These are phyloP conservation scores for Distichodus sexfasciatus DNA, from an alignment of 2,797 vertebrate genomes.

Conservation along the genomic window DNA sequence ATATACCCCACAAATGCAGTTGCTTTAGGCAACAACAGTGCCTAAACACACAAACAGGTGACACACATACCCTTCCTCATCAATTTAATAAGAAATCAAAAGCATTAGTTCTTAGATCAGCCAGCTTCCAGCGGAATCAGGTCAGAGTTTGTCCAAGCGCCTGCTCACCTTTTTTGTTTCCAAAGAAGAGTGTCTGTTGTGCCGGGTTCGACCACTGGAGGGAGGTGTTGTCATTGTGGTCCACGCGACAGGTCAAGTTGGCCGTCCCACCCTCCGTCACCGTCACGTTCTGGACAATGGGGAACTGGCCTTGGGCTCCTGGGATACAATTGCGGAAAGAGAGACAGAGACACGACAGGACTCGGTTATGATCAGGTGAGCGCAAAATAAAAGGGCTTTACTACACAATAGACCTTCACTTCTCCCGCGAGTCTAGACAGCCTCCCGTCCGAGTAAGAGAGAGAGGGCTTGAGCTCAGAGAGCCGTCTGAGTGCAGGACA, in stretches of 20 bases:
- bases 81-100: background rate
- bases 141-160: slow-evolving; percentile 7
- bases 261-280: slow-evolving; percentile 91
- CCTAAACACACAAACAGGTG: background rate
- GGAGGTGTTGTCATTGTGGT: slow-evolving; percentile 99
- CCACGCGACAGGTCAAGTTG: slow-evolving; percentile 97
- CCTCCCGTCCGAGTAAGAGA: background rate
- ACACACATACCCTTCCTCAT: background rate
- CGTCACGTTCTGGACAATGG: slow-evolving; percentile 94
- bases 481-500: too few relatives aligned
- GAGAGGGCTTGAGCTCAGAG: background rate
- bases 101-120: background rate
- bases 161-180: slow-evolving; percentile 96
- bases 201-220: slow-evolving; percentile 99
- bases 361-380: slow-evolving; percentile 14
- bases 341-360: background rate
- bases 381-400: background rate
- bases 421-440: background rate
- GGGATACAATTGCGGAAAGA: slow-evolving; percentile 29
- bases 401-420: background rate
- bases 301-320: slow-evolving; percentile 91
- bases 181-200: slow-evolving; percentile 98
- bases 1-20: background rate
- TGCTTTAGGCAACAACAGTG: background rate
- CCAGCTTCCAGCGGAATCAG: background rate